Evolutionary conservation across 2,888 invertebrate genomes (phyloP).

Genomic region (Rotaria magnacalcarata): DNA sequence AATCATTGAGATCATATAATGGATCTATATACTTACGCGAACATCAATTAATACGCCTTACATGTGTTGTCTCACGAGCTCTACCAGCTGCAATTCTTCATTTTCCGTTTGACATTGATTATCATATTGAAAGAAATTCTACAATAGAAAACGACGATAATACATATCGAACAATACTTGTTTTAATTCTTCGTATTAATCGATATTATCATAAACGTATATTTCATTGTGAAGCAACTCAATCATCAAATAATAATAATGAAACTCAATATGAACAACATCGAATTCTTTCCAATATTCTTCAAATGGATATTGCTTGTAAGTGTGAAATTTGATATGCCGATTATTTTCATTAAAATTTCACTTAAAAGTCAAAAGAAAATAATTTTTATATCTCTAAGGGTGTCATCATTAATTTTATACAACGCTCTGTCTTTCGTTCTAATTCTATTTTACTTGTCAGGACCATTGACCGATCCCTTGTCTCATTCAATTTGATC

Average conservation of each 20-base stretch:
- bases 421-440: neutral
- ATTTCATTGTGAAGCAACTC: slow-evolving; percentile 11
- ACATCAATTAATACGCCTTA: slow-evolving; percentile 7
- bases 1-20: neutral
- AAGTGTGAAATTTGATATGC: neutral
- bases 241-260: neutral
- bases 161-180: slow-evolving; percentile 20
- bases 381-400: too few species aligned
- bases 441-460: slow-evolving; percentile 18
- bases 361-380: too few species aligned
- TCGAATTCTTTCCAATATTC: neutral
- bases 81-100: neutral
- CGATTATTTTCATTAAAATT: too few species aligned
- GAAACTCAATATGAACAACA: neutral
- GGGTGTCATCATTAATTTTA: neutral
- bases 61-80: neutral
- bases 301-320: slow-evolving; percentile 16
- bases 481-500: slow-evolving; percentile 18
- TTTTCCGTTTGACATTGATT: neutral
- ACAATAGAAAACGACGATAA: slow-evolving; percentile 8
- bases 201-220: neutral
- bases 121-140: slow-evolving; percentile 1
- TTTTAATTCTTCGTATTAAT: neutral
- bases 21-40: neutral
- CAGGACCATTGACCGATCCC: slow-evolving; percentile 6